Percentiles rank a stretch among this genome's conserved stretches.
Evolutionary conservation across 2,113 vertebrate species (phyloP).

Genomic region (Oreotragus oreotragus): DNA sequence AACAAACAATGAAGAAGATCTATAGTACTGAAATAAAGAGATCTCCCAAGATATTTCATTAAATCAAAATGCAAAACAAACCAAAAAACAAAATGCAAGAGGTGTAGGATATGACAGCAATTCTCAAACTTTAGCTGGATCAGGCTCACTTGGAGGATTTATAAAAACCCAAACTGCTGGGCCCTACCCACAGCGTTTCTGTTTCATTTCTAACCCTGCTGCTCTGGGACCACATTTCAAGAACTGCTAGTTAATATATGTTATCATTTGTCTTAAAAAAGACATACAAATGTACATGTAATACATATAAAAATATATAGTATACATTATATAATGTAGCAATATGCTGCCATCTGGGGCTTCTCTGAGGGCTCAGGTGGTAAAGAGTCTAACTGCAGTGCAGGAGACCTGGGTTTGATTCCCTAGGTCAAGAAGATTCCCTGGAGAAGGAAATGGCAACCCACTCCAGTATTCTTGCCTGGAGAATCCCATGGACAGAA

Average conservation of each 20-base stretch:
- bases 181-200: neutral
- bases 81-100: neutral
- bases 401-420: neutral
- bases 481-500: neutral
- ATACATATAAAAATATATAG: neutral
- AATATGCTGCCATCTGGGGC: neutral
- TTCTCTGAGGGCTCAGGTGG: neutral
- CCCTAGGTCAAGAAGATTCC: neutral
- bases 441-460: neutral
- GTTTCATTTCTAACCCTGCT: neutral
- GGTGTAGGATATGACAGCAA: neutral
- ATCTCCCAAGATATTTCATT: neutral
- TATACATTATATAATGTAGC: neutral
- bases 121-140: neutral
- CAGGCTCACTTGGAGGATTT: neutral
- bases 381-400: neutral
- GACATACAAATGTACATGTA: neutral
- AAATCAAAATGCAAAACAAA: neutral
- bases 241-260: neutral
- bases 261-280: neutral
- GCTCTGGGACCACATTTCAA: neutral
- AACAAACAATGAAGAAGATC: neutral
- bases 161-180: neutral
- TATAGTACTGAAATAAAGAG: neutral
- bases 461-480: neutral